Conservation (phyloP, 2,888 invertebrate species). For the Cerceris rybyensis region DNA sequence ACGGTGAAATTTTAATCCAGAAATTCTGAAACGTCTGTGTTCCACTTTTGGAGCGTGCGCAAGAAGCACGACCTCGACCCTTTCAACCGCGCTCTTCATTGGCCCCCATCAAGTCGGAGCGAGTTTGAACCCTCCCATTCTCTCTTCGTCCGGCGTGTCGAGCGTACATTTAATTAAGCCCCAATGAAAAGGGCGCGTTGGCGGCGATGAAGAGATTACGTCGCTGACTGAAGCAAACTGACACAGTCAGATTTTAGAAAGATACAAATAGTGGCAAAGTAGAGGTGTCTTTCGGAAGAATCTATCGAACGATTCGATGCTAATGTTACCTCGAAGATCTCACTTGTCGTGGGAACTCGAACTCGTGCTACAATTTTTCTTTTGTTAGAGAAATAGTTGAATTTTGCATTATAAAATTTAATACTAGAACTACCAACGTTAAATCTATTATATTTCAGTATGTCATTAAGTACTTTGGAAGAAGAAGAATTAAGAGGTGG, state of each 20-base stretch:
- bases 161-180: conserved; percentile 74
- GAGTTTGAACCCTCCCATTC: conserved; percentile 45
- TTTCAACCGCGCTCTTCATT: conserved; percentile 56
- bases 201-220: conserved; percentile 64
- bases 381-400: too few relatives aligned
- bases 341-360: too few relatives aligned
- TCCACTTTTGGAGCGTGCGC: conserved; percentile 47
- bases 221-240: conserved; percentile 42
- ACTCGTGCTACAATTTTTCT: too few relatives aligned
- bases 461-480: too few relatives aligned
- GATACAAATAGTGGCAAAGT: conserved; percentile 5
- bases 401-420: too few relatives aligned
- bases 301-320: neutral
- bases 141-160: conserved; percentile 63
- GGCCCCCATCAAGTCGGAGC: conserved; percentile 55
- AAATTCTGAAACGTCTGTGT: conserved; percentile 56
- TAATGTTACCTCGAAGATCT: too few relatives aligned
- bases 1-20: conserved; percentile 30
- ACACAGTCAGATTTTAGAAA: conserved; percentile 43
- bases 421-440: too few relatives aligned
- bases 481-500: too few relatives aligned
- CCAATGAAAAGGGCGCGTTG: conserved; percentile 75
- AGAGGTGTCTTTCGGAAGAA: neutral
- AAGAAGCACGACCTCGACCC: conserved; percentile 57
- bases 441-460: too few relatives aligned